These are phyloP conservation scores for Cinclus cinclus DNA, from an alignment of 2,113 vertebrate species.

Conservation along the genomic window DNA sequence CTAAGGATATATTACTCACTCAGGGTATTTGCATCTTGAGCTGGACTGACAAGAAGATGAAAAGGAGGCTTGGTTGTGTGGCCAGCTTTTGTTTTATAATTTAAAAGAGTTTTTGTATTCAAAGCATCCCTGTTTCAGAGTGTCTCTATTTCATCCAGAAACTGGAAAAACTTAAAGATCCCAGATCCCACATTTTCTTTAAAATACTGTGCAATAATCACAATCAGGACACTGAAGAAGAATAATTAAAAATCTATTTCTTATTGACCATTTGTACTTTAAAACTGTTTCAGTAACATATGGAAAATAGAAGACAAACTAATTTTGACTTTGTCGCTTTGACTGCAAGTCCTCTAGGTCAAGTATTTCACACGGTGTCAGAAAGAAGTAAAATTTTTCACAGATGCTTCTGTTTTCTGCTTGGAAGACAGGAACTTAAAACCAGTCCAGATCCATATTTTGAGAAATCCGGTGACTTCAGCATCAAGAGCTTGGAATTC, in stretches of 20 bases:
- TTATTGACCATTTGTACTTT: not conserved
- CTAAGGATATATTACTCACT: constrained; percentile 5
- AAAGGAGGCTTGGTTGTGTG: not conserved
- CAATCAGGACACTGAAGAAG: not conserved
- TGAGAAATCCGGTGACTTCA: not conserved
- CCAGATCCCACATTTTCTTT: not conserved
- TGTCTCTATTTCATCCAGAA: constrained; percentile 10
- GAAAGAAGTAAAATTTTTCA: not conserved
- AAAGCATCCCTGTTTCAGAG: not conserved
- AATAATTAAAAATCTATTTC: not conserved
- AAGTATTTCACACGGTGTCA: not conserved
- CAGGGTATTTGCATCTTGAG: not conserved
- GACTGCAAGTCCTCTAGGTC: not conserved
- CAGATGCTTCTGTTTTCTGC: not conserved
- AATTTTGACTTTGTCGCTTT: not conserved
- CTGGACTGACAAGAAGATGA: constrained; percentile 30
- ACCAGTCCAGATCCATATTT: not conserved
- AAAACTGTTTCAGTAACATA: not conserved
- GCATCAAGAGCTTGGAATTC: not conserved
- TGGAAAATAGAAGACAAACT: not conserved
- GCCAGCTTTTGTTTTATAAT: constrained; percentile 45
- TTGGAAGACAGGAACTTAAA: not conserved
- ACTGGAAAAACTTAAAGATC: not conserved
- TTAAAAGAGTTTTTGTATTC: constrained; percentile 43
- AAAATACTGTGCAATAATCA: constrained; percentile 3